Percentiles rank a stretch among this genome's conserved stretches.
These are phyloP conservation scores for Paracanthobrama guichenoti DNA, from an alignment of 2,113 vertebrate species.

Conservation along the genomic window DNA sequence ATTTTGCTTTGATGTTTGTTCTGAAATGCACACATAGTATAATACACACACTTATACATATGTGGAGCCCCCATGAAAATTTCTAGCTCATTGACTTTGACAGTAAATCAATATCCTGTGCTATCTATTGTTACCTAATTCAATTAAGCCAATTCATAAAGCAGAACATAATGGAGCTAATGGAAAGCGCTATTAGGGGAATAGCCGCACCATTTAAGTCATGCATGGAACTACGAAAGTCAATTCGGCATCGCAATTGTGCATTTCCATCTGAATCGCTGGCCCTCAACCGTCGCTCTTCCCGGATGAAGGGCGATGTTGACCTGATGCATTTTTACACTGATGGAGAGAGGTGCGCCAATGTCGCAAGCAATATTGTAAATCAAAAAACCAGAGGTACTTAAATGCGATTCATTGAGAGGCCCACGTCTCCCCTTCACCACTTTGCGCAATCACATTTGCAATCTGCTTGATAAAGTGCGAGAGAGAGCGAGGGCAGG, in stretches of 20 bases:
- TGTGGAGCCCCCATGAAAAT: conserved; percentile 44
- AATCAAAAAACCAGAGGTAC: conserved; percentile 53
- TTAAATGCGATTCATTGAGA: conserved; percentile 43
- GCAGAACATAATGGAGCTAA: conserved; percentile 50
- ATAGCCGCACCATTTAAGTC: conserved; percentile 15
- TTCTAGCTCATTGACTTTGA: conserved; percentile 58
- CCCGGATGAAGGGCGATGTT: neutral
- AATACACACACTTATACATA: conserved; percentile 27
- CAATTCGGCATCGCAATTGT: conserved; percentile 10
- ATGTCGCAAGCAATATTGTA: conserved; percentile 53
- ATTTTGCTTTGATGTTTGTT: conserved; percentile 4
- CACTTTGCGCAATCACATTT: conserved; percentile 51
- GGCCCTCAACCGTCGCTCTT: neutral
- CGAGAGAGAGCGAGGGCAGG: conserved; percentile 14
- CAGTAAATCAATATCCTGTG: conserved; percentile 62
- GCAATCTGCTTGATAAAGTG: conserved; percentile 56
- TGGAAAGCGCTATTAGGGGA: conserved; percentile 28
- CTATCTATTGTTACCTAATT: conserved; percentile 64
- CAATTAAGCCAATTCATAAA: conserved; percentile 68
- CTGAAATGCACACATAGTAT: conserved; percentile 21
- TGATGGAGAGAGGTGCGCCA: conserved; percentile 34
- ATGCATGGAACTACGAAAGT: conserved; percentile 28
- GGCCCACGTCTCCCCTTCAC: conserved; percentile 35
- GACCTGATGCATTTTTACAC: conserved; percentile 39
- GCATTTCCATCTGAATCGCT: conserved; percentile 38